phyloP scores from a whole-genome alignment of 2,113 vertebrate species.

The Zonotrichia leucophrys region DNA sequence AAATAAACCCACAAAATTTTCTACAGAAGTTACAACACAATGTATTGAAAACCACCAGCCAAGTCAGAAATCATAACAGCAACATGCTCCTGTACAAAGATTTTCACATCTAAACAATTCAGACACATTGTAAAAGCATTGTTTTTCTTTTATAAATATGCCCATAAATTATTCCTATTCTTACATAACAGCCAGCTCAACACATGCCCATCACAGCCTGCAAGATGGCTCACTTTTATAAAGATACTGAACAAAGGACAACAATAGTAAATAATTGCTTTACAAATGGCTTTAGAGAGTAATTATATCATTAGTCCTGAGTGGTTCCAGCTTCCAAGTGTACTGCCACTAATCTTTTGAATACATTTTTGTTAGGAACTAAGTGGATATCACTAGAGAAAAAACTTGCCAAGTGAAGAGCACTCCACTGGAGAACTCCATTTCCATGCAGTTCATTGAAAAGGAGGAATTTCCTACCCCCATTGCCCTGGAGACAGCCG shows the following conservation, averaged over 20 bases:
- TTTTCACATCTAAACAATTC: not conserved
- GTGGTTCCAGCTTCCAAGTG: conserved; percentile 19
- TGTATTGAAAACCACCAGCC: not conserved
- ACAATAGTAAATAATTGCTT: conserved; percentile 39
- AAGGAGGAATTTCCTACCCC: not conserved
- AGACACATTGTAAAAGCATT: not conserved
- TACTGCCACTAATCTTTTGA: conserved; percentile 25
- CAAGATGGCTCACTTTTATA: not conserved
- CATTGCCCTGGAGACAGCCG: not conserved
- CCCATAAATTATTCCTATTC: not conserved
- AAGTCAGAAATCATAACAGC: not conserved
- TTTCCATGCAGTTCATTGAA: not conserved
- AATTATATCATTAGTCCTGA: conserved; percentile 41
- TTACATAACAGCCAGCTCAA: not conserved
- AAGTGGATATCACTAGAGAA: not conserved
- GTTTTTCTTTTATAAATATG: not conserved
- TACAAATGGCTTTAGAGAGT: not conserved
- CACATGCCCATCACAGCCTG: not conserved
- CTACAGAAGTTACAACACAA: not conserved
- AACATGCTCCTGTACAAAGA: not conserved
- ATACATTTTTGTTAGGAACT: not conserved
- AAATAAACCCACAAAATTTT: not conserved
- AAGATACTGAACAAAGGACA: conserved; percentile 8
- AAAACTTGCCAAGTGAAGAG: not conserved
- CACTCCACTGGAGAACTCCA: not conserved